phyloP scores from a whole-genome alignment of 2,888 invertebrate species.

The Latrodectus hesperus region DNA sequence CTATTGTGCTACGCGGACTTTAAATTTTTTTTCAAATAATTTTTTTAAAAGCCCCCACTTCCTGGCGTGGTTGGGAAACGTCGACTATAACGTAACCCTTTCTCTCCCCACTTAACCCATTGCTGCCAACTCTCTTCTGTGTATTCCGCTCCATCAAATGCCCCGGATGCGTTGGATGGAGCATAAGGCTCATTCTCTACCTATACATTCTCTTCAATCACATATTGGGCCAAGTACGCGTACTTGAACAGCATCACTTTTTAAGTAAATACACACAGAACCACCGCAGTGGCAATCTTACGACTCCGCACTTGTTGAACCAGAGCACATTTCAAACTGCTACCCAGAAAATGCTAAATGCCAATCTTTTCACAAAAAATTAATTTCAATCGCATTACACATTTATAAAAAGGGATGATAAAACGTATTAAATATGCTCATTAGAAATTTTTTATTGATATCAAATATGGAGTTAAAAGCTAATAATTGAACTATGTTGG shows the following conservation, averaged over 20 bases:
- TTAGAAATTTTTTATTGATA: too few species aligned
- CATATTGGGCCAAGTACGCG: conserved; percentile 34
- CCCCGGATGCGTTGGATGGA: conserved; percentile 58
- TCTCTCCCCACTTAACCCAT: conserved; percentile 68
- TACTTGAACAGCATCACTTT: conserved; percentile 53
- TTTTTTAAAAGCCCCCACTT: conserved; percentile 65
- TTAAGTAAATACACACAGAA: conserved; percentile 50
- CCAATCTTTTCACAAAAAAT: too few species aligned
- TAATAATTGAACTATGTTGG: too few species aligned
- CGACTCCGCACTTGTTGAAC: conserved; percentile 25
- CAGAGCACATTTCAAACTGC: background rate
- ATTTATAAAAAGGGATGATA: too few species aligned
- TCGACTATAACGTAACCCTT: conserved; percentile 66
- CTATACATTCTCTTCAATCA: conserved; percentile 37
- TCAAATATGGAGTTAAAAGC: too few species aligned
- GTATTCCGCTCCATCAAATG: conserved; percentile 60
- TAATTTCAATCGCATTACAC: too few species aligned
- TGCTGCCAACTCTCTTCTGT: conserved; percentile 53
- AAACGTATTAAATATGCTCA: too few species aligned
- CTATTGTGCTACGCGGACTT: conserved; percentile 66
- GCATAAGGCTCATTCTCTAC: conserved; percentile 33
- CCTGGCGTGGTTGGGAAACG: conserved; percentile 68
- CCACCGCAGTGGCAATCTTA: conserved; percentile 32
- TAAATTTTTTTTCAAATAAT: conserved; percentile 50
- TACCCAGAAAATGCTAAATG: too few species aligned